Conservation (phyloP, 2,888 invertebrate genomes). For the Lepas anatifera region DNA sequence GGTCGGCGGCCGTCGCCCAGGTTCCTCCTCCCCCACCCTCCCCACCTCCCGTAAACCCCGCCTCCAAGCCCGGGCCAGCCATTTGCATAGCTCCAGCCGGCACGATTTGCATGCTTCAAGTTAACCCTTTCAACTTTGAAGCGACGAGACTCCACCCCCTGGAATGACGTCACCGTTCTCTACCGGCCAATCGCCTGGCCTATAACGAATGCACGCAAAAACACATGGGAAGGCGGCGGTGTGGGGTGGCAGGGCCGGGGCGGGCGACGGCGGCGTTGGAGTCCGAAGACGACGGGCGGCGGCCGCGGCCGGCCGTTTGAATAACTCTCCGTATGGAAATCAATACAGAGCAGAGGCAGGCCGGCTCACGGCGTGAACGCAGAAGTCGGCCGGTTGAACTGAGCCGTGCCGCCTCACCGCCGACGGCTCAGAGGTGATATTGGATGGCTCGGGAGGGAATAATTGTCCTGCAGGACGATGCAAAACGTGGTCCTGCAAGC, state of each 20-base stretch:
- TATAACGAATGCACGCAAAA: neutral
- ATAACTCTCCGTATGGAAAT: conserved; percentile 11
- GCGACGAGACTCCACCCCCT: neutral
- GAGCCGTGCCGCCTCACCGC: too few relatives aligned
- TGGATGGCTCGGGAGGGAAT: too few relatives aligned
- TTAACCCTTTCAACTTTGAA: conserved; percentile 12
- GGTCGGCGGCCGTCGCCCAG: too few relatives aligned
- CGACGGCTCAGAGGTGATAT: too few relatives aligned
- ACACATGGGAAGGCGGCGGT: neutral
- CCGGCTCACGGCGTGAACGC: too few relatives aligned
- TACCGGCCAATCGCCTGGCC: neutral
- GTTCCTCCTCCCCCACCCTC: too few relatives aligned
- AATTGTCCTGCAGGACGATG: too few relatives aligned
- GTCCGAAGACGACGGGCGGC: neutral
- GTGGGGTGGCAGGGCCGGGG: neutral
- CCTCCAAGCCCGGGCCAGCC: neutral
- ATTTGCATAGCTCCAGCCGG: neutral
- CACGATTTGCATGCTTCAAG: conserved; percentile 8
- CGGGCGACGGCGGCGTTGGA: neutral
- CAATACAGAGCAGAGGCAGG: neutral
- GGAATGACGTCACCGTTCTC: neutral
- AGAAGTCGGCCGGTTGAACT: too few relatives aligned
- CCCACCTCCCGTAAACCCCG: neutral
- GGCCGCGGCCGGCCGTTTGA: neutral
- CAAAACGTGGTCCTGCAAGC: too few relatives aligned